Evolutionary conservation across 2,888 invertebrate species (phyloP).

Genomic region (Spodoptera littoralis): DNA sequence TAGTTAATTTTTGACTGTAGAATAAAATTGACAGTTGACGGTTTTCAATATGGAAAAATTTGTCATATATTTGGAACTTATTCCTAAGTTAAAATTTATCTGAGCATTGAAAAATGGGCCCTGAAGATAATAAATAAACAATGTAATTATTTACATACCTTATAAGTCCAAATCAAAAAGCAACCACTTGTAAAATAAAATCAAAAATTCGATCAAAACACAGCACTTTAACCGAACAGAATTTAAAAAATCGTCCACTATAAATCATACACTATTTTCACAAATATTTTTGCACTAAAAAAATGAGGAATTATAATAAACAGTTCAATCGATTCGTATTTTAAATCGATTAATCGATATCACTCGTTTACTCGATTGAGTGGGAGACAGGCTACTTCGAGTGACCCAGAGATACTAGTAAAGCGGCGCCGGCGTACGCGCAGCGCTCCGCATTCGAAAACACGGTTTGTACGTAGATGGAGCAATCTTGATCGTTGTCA

Average conservation of each 20-base stretch:
- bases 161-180: background rate
- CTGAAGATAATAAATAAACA: too few species aligned
- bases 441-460: constrained; percentile 73
- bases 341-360: constrained; percentile 37
- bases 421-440: constrained; percentile 68
- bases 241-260: background rate
- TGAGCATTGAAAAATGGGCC: too few species aligned
- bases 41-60: too few species aligned
- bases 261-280: constrained; percentile 7
- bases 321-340: constrained; percentile 11
- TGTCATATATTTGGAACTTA: too few species aligned
- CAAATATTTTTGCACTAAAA: constrained; percentile 4
- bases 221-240: constrained; percentile 3
- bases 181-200: too few species aligned
- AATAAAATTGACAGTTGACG: too few species aligned
- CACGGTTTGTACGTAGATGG: constrained; percentile 42
- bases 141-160: constrained; percentile 12
- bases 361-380: constrained; percentile 40
- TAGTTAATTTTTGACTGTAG: too few species aligned
- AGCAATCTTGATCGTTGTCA: constrained; percentile 43
- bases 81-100: too few species aligned
- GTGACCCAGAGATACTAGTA: constrained; percentile 81
- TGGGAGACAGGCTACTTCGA: constrained; percentile 65
- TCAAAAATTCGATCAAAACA: constrained; percentile 18
- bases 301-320: background rate